Evolutionary conservation across 2,113 vertebrate species (phyloP).

Genomic region (Mus spicilegus): DNA sequence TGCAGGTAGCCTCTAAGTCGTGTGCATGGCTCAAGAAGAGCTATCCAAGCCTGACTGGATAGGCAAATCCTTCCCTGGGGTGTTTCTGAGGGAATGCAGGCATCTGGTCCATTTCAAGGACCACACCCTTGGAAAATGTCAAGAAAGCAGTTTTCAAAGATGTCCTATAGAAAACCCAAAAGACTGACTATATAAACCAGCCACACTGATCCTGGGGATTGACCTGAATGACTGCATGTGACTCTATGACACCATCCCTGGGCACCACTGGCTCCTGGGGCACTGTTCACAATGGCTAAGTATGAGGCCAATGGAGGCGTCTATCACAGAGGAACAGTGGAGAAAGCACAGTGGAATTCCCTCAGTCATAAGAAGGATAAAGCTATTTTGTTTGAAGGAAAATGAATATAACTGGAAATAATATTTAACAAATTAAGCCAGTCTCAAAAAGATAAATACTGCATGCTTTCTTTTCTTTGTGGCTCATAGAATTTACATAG

Average conservation of each 20-base stretch:
- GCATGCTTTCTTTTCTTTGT: not conserved
- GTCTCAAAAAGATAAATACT: not conserved
- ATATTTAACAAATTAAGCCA: not conserved
- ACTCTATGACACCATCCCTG: not conserved
- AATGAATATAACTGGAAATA: not conserved
- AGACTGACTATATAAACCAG: not conserved
- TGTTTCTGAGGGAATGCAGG: not conserved
- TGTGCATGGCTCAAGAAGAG: not conserved
- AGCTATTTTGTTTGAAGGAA: not conserved
- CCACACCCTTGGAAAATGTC: not conserved
- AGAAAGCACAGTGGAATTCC: not conserved
- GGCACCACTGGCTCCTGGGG: not conserved
- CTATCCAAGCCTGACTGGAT: not conserved
- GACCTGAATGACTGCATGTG: not conserved
- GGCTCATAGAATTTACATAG: not conserved
- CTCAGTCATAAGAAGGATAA: not conserved
- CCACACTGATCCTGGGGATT: not conserved
- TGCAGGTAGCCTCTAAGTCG: not conserved
- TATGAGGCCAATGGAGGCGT: not conserved
- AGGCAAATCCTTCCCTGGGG: not conserved
- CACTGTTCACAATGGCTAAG: not conserved
- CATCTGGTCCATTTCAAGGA: not conserved
- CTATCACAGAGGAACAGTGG: not conserved
- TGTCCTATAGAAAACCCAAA: not conserved
- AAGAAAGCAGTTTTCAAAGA: not conserved